Base-by-base conservation (phyloP, 2,888 invertebrate genomes). In the Drosophila trichaetosa region DNA sequence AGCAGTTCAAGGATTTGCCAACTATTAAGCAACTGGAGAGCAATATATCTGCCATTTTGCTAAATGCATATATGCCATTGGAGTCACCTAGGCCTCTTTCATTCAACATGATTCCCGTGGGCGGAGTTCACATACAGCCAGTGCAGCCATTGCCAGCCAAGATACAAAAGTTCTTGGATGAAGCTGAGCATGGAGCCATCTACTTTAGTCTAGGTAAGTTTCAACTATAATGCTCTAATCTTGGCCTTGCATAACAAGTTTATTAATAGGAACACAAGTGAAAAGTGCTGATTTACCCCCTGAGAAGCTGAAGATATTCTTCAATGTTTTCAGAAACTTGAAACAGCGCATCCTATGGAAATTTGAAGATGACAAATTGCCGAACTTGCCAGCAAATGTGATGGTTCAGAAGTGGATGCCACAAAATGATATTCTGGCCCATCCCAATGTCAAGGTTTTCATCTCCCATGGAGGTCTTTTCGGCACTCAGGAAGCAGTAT, bases 61-160 rank as follows among this genome's bases (percentile, higher is more conserved):
- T 93, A 0, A 94, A 94, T 76, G 91, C 92, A 6, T 93, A 94
- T 80, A 90, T 93, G 73, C 92, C 93, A 0, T 66, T 94, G 8
- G 90, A 92, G 13, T 90, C 92, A 0, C 86, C 93, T 0, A 90
- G 93, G 52, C 94, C 94, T 0, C 65, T 89, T 0, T 89, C 93
- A 1, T 92, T 93, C 2, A 93, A 93, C 2, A 88, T 94, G 59
- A 88, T 94, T 10, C 93, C 94, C 58, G 93, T 94, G 1, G 94
- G 94, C 1, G 95, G 95, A 18, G 80, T 94, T 11, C 95, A 95
- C 65, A 92, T 94, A 33, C 84, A 91, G 11, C 84, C 86, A 6
- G 68, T 87, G 0, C 90, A 92, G 40, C 60, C 82, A 0, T 60
- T 92, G 61, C 87, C 91, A 0, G 46, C 65, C 24, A 84, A 91